Evolutionary conservation across 2,113 vertebrate genomes (phyloP).

Genomic region (Morone saxatilis): DNA sequence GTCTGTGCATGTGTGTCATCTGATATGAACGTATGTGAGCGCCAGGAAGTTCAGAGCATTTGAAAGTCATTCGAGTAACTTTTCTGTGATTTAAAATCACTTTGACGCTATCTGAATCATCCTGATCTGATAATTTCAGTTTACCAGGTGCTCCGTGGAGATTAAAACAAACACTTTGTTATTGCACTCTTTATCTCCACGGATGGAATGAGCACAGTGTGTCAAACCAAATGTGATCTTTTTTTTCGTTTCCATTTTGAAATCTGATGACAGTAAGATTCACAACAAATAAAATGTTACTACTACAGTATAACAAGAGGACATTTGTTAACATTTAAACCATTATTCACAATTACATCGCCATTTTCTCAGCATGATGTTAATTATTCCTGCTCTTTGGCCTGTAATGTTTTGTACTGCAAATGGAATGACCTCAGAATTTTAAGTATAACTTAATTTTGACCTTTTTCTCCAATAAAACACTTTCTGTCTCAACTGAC

Average conservation of each 20-base stretch:
- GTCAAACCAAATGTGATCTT: constrained; percentile 36
- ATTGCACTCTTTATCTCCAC: constrained; percentile 1
- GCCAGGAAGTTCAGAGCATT: constrained; percentile 12
- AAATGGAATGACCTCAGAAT: constrained; percentile 26
- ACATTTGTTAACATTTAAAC: constrained; percentile 57
- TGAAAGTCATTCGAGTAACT: constrained; percentile 26
- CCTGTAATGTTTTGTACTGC: constrained; percentile 1
- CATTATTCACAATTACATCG: background rate
- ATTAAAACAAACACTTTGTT: constrained; percentile 38
- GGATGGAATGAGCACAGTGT: constrained; percentile 3
- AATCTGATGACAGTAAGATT: background rate
- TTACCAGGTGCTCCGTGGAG: constrained; percentile 23
- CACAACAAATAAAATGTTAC: background rate
- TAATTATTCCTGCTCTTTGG: constrained; percentile 26
- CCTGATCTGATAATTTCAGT: constrained; percentile 30
- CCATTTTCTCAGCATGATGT: constrained; percentile 10
- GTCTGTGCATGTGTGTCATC: background rate
- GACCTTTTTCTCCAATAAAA: constrained; percentile 37
- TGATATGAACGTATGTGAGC: constrained; percentile 1
- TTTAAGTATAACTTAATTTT: constrained; percentile 38
- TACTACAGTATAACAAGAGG: background rate
- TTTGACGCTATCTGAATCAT: constrained; percentile 4
- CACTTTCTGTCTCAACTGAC: constrained; percentile 17
- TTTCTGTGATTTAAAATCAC: constrained; percentile 29
- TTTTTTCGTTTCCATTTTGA: background rate